Evolutionary conservation across 2,797 vertebrate genomes (phyloP).

Genomic region (Epinephelus awoara): DNA sequence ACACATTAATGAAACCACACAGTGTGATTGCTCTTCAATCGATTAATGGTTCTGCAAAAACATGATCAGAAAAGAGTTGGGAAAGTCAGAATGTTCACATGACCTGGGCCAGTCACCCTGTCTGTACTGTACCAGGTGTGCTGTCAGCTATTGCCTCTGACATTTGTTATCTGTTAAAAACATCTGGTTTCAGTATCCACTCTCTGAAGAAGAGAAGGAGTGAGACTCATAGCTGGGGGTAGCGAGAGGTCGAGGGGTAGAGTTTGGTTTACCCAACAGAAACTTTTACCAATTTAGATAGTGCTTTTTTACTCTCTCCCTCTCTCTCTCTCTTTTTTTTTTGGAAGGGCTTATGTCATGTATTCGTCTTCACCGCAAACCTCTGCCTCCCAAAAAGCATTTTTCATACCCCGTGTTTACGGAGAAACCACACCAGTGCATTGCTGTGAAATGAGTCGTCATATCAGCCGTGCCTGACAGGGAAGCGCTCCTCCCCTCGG

Average conservation of each 20-base stretch:
- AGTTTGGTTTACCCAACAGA: slow-evolving; percentile 65
- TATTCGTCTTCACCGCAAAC: slow-evolving; percentile 67
- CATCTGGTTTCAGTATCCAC: slow-evolving; percentile 85
- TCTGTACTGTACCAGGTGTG: slow-evolving; percentile 84
- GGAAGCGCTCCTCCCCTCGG: slow-evolving; percentile 48
- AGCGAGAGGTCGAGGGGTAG: slow-evolving; percentile 65
- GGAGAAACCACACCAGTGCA: slow-evolving; percentile 73
- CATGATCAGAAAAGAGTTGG: slow-evolving; percentile 48
- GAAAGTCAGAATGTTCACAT: slow-evolving; percentile 52
- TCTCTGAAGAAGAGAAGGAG: slow-evolving; percentile 61
- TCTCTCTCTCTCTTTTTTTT: slow-evolving; percentile 10
- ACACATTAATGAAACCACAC: slow-evolving; percentile 12
- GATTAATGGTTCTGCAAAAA: slow-evolving; percentile 28
- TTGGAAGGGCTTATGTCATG: slow-evolving; percentile 64
- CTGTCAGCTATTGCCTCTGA: slow-evolving; percentile 79
- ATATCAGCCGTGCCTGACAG: slow-evolving; percentile 68
- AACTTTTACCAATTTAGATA: slow-evolving; percentile 60
- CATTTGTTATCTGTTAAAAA: slow-evolving; percentile 86
- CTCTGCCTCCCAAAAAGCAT: slow-evolving; percentile 59
- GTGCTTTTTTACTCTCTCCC: slow-evolving; percentile 8
- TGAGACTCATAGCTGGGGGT: slow-evolving; percentile 64
- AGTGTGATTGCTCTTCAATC: slow-evolving; percentile 13
- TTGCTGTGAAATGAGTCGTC: slow-evolving; percentile 78
- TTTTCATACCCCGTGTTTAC: slow-evolving; percentile 74
- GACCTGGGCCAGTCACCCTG: slow-evolving; percentile 60